Percentiles rank a stretch among this genome's conserved stretches.
These are phyloP conservation scores for Leptura quadrifasciata DNA, from an alignment of 2,888 invertebrate species.

Conservation along the genomic window DNA sequence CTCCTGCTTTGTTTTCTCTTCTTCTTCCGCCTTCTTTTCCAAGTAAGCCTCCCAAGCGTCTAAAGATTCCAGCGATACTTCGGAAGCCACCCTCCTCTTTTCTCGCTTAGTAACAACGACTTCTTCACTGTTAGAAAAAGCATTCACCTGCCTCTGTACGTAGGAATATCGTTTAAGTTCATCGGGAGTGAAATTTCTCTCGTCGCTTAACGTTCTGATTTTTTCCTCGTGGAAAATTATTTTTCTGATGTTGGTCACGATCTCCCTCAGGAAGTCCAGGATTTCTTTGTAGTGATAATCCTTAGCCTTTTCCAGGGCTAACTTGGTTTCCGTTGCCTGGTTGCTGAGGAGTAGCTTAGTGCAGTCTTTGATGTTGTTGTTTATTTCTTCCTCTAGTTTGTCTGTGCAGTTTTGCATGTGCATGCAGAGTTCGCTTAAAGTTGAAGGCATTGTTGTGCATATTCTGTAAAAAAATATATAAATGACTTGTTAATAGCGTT, in stretches of 20 bases:
- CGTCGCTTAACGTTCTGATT: conserved; percentile 48
- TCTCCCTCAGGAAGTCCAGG: conserved; percentile 52
- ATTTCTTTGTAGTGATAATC: conserved; percentile 63
- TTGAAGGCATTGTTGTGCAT: background rate
- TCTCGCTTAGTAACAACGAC: conserved; percentile 44
- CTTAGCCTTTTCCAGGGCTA: conserved; percentile 59
- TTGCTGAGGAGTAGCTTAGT: conserved; percentile 50
- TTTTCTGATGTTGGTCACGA: conserved; percentile 54
- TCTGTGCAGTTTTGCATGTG: conserved; percentile 55
- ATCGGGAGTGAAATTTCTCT: conserved; percentile 45
- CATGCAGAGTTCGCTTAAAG: conserved; percentile 53
- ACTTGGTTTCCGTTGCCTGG: conserved; percentile 46
- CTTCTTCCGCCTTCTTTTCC: conserved; percentile 46
- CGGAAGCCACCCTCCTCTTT: conserved; percentile 52
- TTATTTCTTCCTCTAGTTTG: conserved; percentile 57
- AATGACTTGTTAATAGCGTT: no score
- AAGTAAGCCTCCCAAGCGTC: conserved; percentile 62
- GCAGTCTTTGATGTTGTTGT: conserved; percentile 53
- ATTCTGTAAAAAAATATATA: background rate
- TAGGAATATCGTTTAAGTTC: conserved; percentile 58
- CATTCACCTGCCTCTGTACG: conserved; percentile 57
- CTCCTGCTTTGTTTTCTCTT: conserved; percentile 17
- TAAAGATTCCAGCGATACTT: conserved; percentile 56
- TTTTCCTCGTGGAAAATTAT: conserved; percentile 58
- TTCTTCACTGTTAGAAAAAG: conserved; percentile 48